Base-by-base conservation (phyloP, 2,113 vertebrate species). In the Leucopternis melanops region DNA sequence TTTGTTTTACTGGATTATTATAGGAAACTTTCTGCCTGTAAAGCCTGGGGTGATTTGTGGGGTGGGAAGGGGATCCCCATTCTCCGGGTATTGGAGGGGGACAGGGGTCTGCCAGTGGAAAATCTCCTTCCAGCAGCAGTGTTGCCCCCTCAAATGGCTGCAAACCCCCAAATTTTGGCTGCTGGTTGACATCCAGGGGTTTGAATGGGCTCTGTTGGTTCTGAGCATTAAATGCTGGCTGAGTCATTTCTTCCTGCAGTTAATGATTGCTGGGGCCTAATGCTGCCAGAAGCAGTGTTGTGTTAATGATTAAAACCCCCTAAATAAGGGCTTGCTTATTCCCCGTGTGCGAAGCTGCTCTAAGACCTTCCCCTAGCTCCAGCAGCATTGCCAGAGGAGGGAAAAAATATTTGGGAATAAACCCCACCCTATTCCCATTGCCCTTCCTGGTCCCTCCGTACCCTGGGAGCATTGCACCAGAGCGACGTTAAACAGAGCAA, bases 401-500 rank as follows among this genome's bases (percentile, higher is more conserved):
- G 10, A 7, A 15, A 42, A 42, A 19, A 26, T 25, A 47, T 4
- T 44, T 9, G 4, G 26, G 71, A 34, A 32, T 57, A 57, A 67
- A 50, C 1, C 32, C 16, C 36, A 13, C 10, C 32, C 44, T 3
- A 3, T 27, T 66, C 50, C 50, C 9, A 11, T 34, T 2, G 2
- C 59, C 29, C 7, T 40, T 86, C n/a, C 34, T 1, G 1, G 21
- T 84, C 62, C 22, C 22, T 34, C 45, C 3, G 1, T 42, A 9
- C 17, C 27, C 42, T 0, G 4, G 25, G 59, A 62, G 17, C 65
- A 14, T 82, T 8, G 1, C 0, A 7, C 17, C 0, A 1, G 9
- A 29, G 50, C 0, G 1, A n/a, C 1, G 13, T 38, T 18, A 14
- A 62, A 59, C 4, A 2, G 19, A 13, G 16, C 16, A 4, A 19